Conservation (phyloP, 1,140 invertebrate species). For the Protaetia brevitarsis region DNA sequence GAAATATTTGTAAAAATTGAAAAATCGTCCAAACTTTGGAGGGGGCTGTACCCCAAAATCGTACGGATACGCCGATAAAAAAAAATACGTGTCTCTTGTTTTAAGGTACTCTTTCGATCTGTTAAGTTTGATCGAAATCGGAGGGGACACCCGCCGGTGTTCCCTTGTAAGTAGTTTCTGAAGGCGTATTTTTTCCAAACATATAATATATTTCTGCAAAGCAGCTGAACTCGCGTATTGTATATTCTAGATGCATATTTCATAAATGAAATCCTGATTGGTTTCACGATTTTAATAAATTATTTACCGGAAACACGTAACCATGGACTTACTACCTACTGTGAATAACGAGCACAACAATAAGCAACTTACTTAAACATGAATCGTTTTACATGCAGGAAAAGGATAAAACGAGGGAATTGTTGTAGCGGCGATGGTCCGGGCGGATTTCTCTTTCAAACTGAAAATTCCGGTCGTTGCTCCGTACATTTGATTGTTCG, state of each 20-base stretch:
- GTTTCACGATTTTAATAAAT: conserved; percentile 13
- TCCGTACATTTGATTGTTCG: conserved; percentile 33
- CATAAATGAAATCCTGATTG: background rate
- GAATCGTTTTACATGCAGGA: conserved; percentile 15
- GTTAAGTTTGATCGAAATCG: no score
- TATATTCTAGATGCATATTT: background rate
- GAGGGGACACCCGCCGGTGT: no score
- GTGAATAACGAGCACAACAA: conserved; percentile 3
- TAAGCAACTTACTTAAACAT: conserved; percentile 17
- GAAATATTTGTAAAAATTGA: no score
- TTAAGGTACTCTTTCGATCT: no score
- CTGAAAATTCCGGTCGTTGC: conserved; percentile 31
- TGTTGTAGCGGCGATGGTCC: conserved; percentile 16
- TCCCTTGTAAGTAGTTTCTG: no score
- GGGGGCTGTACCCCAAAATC: no score
- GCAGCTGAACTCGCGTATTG: no score
- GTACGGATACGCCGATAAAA: no score
- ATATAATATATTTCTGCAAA: no score
- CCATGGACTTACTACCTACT: background rate
- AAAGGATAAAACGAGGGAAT: conserved; percentile 2
- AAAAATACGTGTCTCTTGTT: no score
- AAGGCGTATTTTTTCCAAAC: no score
- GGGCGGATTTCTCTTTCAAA: conserved; percentile 26
- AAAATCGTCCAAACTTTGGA: no score
- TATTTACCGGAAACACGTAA: conserved; percentile 10